Conservation (phyloP, 2,113 vertebrate genomes). For the Cinclus cinclus region DNA sequence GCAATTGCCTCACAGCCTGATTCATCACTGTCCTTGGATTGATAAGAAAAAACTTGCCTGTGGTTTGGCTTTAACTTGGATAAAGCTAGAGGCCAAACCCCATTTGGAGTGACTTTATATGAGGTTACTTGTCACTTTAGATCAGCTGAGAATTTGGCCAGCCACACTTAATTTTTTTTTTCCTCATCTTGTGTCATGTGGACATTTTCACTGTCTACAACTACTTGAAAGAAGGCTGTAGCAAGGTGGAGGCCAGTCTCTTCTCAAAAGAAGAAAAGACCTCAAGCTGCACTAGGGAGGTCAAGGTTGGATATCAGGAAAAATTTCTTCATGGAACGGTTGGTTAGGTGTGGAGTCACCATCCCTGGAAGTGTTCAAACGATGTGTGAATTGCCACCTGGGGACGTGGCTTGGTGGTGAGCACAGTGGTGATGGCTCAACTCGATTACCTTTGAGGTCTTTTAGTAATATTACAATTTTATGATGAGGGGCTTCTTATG, state of each 20-base stretch:
- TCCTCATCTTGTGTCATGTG: not conserved
- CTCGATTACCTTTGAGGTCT: rapidly evolving
- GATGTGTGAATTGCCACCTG: not conserved
- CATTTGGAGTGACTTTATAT: not conserved
- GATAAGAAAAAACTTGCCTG: not conserved
- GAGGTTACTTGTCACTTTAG: not conserved
- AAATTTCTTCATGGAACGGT: not conserved
- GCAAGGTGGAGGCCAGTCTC: not conserved
- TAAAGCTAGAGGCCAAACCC: not conserved
- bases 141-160: not conserved
- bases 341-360: not conserved
- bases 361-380: not conserved
- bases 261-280: not conserved
- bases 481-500: not conserved
- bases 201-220: not conserved
- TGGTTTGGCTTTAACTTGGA: slow-evolving; percentile 10
- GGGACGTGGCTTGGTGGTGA: not conserved
- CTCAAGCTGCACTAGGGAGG: not conserved
- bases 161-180: not conserved
- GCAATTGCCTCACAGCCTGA: not conserved
- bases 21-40: not conserved
- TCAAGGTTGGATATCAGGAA: not conserved
- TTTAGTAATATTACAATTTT: not conserved
- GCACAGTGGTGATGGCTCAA: rapidly evolving
- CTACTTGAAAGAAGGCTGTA: not conserved